Evolutionary conservation across 2,113 vertebrate genomes (phyloP).

Genomic region (Gallinago jamesoni): DNA sequence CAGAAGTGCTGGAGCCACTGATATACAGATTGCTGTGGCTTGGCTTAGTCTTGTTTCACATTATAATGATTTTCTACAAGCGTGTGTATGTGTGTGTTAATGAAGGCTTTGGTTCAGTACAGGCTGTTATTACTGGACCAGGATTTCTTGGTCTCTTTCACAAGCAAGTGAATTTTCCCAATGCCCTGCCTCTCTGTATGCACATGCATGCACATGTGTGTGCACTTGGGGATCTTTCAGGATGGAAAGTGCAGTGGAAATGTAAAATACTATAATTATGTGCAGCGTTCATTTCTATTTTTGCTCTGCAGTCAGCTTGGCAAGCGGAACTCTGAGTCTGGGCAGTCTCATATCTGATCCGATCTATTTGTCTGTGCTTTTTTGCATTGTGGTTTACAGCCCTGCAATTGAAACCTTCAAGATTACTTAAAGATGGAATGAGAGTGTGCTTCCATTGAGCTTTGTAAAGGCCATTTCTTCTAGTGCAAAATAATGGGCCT

Average conservation of each 20-base stretch:
- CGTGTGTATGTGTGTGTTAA: background rate
- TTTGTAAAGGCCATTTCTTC: slow-evolving; percentile 51
- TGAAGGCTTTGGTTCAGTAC: slow-evolving; percentile 44
- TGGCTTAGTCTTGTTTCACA: slow-evolving; percentile 39
- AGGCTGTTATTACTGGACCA: slow-evolving; percentile 41
- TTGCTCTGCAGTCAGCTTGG: slow-evolving; percentile 53
- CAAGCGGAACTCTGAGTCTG: slow-evolving; percentile 54
- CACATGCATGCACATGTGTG: slow-evolving; percentile 9
- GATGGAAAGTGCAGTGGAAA: slow-evolving; percentile 51
- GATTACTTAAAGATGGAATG: slow-evolving; percentile 62
- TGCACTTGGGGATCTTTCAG: slow-evolving; percentile 9
- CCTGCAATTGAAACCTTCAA: slow-evolving; percentile 51
- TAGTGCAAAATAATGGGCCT: slow-evolving; percentile 53
- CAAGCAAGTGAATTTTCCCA: slow-evolving; percentile 22
- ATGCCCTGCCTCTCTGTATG: background rate
- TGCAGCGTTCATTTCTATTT: slow-evolving; percentile 50
- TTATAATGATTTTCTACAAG: slow-evolving; percentile 42
- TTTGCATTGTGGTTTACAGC: slow-evolving; percentile 62
- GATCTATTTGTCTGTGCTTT: slow-evolving; percentile 53
- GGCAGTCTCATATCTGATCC: slow-evolving; percentile 53
- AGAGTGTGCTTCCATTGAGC: slow-evolving; percentile 25
- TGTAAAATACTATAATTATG: slow-evolving; percentile 60
- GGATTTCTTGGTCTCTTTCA: slow-evolving; percentile 16
- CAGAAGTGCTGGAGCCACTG: slow-evolving; percentile 11
- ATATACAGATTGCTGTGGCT: slow-evolving; percentile 40